Evolutionary conservation across 2,888 invertebrate genomes (phyloP), one percentile per base, ranked within the genome.

Genomic region (Stenchaetothrips biformis): DNA sequence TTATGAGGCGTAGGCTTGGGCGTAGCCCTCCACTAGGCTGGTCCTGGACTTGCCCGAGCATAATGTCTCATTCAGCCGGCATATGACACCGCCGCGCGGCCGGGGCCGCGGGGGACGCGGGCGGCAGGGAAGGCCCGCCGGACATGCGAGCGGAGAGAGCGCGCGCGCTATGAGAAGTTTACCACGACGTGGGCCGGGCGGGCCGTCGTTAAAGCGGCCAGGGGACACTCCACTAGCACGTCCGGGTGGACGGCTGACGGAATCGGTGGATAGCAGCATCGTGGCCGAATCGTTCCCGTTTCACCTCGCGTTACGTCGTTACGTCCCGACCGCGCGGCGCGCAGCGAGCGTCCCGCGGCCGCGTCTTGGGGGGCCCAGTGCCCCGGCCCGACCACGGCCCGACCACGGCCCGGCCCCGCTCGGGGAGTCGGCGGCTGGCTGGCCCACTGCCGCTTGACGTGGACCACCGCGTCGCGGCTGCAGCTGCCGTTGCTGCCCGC

Each of bases 41-140:
- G 37, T 4, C 37, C 53, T 53, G 13, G 37, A 37, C 37, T 37
- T 37, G 37, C 37, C 37, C 67, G 21, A 74, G 67, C 11, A 74
- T 74, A 74, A 74, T 74, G 67, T 74, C 67, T 74, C 67, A 74
- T 74, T 74, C 67, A 25, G 67, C 25, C 2, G 67, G 25, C 67
- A 74, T 25, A 74, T 74, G 67, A 74, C 67, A 74, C 67, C 67
- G 25, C 25, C 11, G 53, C 53, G 53, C 53, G 53, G 53, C 13
- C 67, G 67, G 67, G 21, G 37, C 1, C 37, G 37, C 37, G 4
- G 37, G 37, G 37, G 37, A 37, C 37, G 37, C 37, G 37, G 37
- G 37, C 37, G 37, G 37, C 37, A n/a, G n/a, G 37, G 37, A 37
- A 37, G 37, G 37, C 37, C 37, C 1, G n/a, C n/a, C n/a, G n/a